Conservation (phyloP, 2,888 invertebrate genomes). For the Athalia circularis region DNA sequence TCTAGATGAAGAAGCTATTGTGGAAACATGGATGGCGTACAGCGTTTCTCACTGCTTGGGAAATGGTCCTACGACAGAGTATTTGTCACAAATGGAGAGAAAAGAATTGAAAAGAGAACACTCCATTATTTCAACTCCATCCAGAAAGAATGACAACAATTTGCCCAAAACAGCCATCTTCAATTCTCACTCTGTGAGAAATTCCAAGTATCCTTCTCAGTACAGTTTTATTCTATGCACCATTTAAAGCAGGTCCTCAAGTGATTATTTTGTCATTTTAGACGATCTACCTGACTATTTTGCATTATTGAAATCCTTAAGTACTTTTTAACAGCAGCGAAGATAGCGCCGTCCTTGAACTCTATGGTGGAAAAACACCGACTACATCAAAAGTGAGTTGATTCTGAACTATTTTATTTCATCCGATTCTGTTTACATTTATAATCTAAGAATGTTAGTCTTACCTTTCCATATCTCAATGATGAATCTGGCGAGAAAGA, state of each 20-base stretch:
- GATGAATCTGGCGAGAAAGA: no score
- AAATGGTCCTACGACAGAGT: constrained; percentile 58
- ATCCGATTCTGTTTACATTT: constrained; percentile 2
- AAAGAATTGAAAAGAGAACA: constrained; percentile 49
- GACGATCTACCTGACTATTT: not conserved
- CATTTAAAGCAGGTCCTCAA: not conserved
- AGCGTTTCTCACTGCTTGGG: constrained; percentile 54
- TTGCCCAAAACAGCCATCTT: constrained; percentile 40
- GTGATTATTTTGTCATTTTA: not conserved
- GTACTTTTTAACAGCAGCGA: constrained; percentile 48
- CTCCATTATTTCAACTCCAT: not conserved
- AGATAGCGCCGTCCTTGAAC: constrained; percentile 59
- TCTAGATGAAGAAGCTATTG: constrained; percentile 62
- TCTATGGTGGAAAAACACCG: constrained; percentile 60
- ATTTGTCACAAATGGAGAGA: constrained; percentile 60
- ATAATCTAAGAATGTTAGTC: constrained; percentile 4
- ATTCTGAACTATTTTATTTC: not conserved
- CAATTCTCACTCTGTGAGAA: constrained; percentile 16
- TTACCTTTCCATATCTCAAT: no score
- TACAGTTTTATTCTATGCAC: not conserved
- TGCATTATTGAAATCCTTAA: constrained; percentile 48
- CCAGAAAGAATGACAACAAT: constrained; percentile 28
- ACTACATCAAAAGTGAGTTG: constrained; percentile 59
- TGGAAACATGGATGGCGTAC: constrained; percentile 68
- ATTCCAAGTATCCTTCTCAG: constrained; percentile 61